Conservation (phyloP, 2,888 invertebrate genomes). For the Sesia bembeciformis region DNA sequence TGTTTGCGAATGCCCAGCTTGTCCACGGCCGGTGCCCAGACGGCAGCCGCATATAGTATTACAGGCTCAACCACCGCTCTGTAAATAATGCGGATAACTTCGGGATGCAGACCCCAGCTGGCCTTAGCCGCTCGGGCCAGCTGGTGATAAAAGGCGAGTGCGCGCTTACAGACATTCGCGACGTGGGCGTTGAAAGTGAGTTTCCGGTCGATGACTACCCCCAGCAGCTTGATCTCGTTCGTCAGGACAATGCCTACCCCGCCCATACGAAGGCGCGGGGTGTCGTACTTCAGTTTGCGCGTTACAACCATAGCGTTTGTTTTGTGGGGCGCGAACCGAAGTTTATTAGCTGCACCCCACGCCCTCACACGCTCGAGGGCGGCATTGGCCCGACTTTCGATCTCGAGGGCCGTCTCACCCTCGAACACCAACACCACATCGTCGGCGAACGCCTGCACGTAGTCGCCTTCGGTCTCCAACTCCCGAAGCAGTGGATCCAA, state of each 20-base stretch:
- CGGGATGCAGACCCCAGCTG: not conserved
- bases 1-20: not conserved
- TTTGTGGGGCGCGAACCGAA: not conserved
- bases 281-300: not conserved
- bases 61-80: not conserved
- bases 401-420: not conserved
- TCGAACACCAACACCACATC: not conserved
- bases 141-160: not conserved
- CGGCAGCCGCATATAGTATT: not conserved
- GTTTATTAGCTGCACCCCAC: not conserved
- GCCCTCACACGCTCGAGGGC: not conserved
- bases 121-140: not conserved
- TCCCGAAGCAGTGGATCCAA: not conserved
- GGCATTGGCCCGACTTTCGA: not conserved
- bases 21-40: not conserved
- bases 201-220: no score
- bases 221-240: no score
- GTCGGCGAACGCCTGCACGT: not conserved
- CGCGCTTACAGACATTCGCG: not conserved
- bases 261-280: not conserved
- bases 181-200: no score
- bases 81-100: not conserved
- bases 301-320: not conserved
- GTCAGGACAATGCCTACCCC: no score
- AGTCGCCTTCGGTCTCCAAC: no score